Conservation (phyloP, 53 echinoderm and acorn worm genomes). For the Mesocentrotus franciscanus region DNA sequence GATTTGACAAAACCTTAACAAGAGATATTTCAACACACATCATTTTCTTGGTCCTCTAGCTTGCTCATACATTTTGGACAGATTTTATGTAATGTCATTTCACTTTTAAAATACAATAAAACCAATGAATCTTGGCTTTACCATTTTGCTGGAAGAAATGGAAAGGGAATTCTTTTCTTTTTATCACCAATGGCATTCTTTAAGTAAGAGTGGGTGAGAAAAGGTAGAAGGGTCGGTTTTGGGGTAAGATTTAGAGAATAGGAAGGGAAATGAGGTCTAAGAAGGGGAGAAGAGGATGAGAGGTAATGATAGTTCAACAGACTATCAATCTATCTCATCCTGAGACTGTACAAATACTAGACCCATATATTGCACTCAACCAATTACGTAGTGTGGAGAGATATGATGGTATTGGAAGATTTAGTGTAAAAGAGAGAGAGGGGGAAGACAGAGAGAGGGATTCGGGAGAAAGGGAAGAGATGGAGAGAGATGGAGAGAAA, state of each 20-base stretch:
- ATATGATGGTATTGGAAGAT: neutral
- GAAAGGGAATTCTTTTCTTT: too few relatives aligned
- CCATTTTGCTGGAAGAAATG: neutral
- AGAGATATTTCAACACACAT: too few relatives aligned
- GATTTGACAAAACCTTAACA: too few relatives aligned
- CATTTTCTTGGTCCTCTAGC: too few relatives aligned
- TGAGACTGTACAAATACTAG: neutral
- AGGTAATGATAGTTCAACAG: neutral
- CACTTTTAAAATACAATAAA: neutral
- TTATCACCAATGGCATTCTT: too few relatives aligned
- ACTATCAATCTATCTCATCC: neutral
- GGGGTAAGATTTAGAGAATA: neutral
- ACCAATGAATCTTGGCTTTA: neutral
- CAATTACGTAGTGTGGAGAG: slow-evolving; percentile 18
- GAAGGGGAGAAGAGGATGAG: neutral
- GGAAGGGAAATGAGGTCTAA: too few relatives aligned
- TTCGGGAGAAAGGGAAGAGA: neutral
- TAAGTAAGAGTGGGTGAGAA: too few relatives aligned
- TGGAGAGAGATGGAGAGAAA: neutral
- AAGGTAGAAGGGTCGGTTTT: too few relatives aligned
- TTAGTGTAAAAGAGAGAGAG: neutral
- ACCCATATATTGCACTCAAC: slow-evolving; percentile 31
- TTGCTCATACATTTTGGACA: too few relatives aligned
- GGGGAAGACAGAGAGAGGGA: too few relatives aligned
- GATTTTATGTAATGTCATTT: too few relatives aligned